These are phyloP conservation scores for Dicaeum eximium DNA, from an alignment of 2,113 vertebrate genomes.

Conservation along the genomic window DNA sequence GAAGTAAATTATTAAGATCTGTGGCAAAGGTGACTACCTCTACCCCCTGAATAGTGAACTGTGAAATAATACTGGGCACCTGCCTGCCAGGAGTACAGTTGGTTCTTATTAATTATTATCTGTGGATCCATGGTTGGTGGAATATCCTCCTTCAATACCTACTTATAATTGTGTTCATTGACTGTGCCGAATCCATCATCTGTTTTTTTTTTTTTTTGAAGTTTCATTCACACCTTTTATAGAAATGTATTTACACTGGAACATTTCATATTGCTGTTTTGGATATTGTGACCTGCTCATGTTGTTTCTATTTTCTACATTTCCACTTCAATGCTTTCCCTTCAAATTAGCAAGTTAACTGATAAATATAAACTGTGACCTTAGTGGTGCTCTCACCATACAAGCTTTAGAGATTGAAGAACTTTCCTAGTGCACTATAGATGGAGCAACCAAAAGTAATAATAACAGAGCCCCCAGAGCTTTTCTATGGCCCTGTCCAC, in stretches of 20 bases:
- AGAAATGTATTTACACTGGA: conserved; percentile 52
- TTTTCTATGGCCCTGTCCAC: background rate
- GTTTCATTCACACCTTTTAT: conserved; percentile 62
- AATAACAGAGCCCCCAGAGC: background rate
- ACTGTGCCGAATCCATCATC: conserved; percentile 42
- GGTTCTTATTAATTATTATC: conserved; percentile 73
- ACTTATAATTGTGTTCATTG: conserved; percentile 59
- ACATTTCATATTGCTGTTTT: conserved; percentile 49
- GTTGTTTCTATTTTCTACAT: conserved; percentile 65
- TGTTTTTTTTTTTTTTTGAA: conserved; percentile 8
- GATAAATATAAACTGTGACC: conserved; percentile 39
- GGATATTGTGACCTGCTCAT: conserved; percentile 49
- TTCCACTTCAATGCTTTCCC: conserved; percentile 52
- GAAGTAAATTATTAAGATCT: conserved; percentile 75
- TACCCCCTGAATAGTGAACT: conserved; percentile 64
- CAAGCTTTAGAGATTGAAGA: background rate
- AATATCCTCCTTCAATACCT: conserved; percentile 55
- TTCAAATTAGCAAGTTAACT: conserved; percentile 62
- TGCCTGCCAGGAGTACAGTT: conserved; percentile 36
- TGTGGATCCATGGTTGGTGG: conserved; percentile 47
- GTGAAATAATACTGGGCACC: conserved; percentile 69
- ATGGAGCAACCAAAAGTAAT: background rate
- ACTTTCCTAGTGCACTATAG: background rate
- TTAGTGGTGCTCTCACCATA: background rate
- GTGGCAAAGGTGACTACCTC: conserved; percentile 71